phyloP scores from a whole-genome alignment of 2,888 invertebrate species.

The Eudasyphora cyanicolor region DNA sequence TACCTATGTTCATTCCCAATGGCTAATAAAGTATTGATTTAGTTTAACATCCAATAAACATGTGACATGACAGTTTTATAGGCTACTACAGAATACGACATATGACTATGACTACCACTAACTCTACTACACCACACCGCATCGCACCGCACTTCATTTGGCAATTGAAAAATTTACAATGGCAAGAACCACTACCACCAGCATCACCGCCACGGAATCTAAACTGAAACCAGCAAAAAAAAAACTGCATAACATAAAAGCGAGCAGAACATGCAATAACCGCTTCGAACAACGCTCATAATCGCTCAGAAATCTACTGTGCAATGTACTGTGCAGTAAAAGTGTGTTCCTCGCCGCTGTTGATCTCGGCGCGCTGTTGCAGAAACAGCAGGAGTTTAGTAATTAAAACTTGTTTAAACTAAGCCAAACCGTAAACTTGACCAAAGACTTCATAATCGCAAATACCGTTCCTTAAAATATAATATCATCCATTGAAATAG shows the following conservation, averaged over 20 bases:
- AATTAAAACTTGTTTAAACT: conserved; percentile 51
- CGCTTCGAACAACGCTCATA: conserved; percentile 11
- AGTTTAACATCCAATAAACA: conserved; percentile 47
- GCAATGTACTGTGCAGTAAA: conserved; percentile 24
- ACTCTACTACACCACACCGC: not conserved
- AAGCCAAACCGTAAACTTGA: not conserved
- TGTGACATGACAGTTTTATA: conserved; percentile 59
- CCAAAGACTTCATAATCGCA: too few relatives aligned
- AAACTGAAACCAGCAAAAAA: not conserved
- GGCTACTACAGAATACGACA: conserved; percentile 30
- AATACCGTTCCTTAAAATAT: not conserved
- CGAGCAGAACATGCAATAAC: conserved; percentile 48
- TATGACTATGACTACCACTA: not conserved
- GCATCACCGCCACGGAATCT: too few relatives aligned
- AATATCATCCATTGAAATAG: not conserved
- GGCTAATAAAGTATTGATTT: conserved; percentile 24
- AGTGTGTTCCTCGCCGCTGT: conserved; percentile 23
- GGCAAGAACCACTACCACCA: too few relatives aligned
- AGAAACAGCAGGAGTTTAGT: conserved; percentile 53
- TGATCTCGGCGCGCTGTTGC: conserved; percentile 19
- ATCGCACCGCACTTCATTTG: not conserved
- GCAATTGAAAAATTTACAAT: not conserved
- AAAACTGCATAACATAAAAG: conserved; percentile 7
- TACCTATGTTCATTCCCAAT: not conserved
- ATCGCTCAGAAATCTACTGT: conserved; percentile 15